Conservation (phyloP, 2,888 invertebrate species). For the Cephalotes varians region DNA sequence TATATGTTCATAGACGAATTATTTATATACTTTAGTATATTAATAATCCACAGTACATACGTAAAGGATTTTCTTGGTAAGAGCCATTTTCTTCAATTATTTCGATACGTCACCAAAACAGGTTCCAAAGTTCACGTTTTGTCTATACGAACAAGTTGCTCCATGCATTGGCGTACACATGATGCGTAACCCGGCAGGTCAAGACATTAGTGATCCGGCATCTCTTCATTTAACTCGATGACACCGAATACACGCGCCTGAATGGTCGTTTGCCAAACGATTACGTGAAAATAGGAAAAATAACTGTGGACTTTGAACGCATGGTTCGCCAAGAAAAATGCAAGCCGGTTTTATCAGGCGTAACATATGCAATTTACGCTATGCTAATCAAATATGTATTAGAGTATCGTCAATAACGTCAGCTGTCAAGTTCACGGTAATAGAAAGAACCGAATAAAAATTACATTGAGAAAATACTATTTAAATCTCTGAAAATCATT, state of each 20-base stretch:
- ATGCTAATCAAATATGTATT: constrained; percentile 28
- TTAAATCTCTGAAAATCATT: background rate
- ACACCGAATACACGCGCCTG: constrained; percentile 40
- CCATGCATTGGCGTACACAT: constrained; percentile 15
- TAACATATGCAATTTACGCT: constrained; percentile 6
- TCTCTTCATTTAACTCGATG: constrained; percentile 53
- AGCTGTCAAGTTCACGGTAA: background rate
- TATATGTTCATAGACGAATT: background rate
- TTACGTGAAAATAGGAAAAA: constrained; percentile 61
- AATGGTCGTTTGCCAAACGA: constrained; percentile 48
- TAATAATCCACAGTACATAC: background rate
- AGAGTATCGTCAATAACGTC: background rate
- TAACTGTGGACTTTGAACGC: constrained; percentile 67
- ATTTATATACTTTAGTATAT: background rate
- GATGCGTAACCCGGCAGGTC: constrained; percentile 63
- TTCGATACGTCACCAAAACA: background rate
- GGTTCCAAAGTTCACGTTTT: constrained; percentile 19
- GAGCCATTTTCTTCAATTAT: background rate
- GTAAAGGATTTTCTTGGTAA: background rate
- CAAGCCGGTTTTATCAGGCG: constrained; percentile 35
- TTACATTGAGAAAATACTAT: no score
- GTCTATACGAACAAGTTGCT: constrained; percentile 20
- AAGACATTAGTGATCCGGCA: constrained; percentile 58
- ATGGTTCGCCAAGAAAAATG: constrained; percentile 42
- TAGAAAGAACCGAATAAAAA: background rate